A percentile compares a stretch with the other conserved stretches of the same genome.
Evolutionary conservation across 2,797 vertebrate species (phyloP).

Genomic region (Bradypus variegatus): DNA sequence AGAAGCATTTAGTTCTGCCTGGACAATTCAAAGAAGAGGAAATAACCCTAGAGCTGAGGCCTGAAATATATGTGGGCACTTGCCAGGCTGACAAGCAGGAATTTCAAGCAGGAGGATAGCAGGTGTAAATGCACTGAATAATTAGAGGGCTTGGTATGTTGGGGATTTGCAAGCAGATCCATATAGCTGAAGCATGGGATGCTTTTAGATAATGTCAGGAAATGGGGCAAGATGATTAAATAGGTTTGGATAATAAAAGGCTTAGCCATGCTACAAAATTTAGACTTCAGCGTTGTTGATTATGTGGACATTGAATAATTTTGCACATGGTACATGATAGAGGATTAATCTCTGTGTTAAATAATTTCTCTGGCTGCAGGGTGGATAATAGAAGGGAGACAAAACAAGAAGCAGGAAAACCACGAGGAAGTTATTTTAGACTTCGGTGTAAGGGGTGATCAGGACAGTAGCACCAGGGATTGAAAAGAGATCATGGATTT

Average conservation of each 20-base stretch:
- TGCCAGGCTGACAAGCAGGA: background rate
- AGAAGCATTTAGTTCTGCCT: background rate
- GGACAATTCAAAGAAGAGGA: background rate
- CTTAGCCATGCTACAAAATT: slow-evolving; percentile 19
- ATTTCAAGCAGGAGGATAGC: slow-evolving; percentile 24
- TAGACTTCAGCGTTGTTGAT: slow-evolving; percentile 23
- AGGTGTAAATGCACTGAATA: background rate
- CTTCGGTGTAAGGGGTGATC: background rate
- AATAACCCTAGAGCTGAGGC: background rate
- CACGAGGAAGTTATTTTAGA: background rate
- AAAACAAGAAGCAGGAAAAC: background rate
- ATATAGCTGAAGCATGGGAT: background rate
- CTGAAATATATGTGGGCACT: slow-evolving; percentile 4
- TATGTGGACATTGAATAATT: background rate
- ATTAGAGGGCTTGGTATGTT: background rate
- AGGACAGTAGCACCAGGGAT: background rate
- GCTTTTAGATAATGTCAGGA: background rate
- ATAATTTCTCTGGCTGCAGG: slow-evolving; percentile 6
- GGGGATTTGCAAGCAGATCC: slow-evolving; percentile 28
- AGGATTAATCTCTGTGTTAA: slow-evolving; percentile 10
- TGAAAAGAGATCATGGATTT: background rate
- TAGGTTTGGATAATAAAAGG: slow-evolving; percentile 5
- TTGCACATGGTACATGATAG: background rate
- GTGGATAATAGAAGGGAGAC: background rate
- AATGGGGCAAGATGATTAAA: background rate